Base-by-base conservation (phyloP, 2,888 invertebrate species). In the Anorthoa munda region DNA sequence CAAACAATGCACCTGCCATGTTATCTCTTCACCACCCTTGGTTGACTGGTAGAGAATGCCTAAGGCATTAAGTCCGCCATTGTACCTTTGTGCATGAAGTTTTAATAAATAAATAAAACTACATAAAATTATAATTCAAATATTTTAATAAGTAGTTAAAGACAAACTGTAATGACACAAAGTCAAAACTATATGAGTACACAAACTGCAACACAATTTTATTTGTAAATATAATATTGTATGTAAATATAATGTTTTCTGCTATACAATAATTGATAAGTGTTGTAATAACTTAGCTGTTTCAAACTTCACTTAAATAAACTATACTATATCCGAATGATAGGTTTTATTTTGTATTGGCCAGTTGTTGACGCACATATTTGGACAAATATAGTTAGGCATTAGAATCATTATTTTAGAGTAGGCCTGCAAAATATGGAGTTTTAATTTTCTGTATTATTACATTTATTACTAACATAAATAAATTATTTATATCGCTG, bases 101-200 rank as follows among this genome's bases (percentile, higher is more conserved):
- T n/a, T n/a, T n/a, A n/a, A n/a, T n/a, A n/a, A n/a, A n/a, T n/a
- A n/a, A 83, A 83, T 78, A 83, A 85, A 80, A 83, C 77, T 66
- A 69, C 74, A 63, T 7, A 53, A 23, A 11, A 65, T 18, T 77
- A 66, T 72, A 83, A 88, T 86, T 87, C 71, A 81, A 82, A 84
- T 83, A 77, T 85, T 85, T 87, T 88, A 87, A 84, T 85, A n/a
- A n/a, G n/a, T n/a, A 83, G 61, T 65, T 72, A 60, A 79, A 85
- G 83, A 85, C 74, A 81, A 79, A 83, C 60, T 82, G 82, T 68
- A 80, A 81, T 77, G 82, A 88, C 80, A 77, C 48, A 75, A 83
- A 83, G 67, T 75, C 39, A 83, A 84, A 88, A 66, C 65, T 81
- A 78, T 72, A 82, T 63, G 15, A 53, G 21, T 77, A 82, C 50